Evolutionary conservation across 2,888 invertebrate species (phyloP), one percentile per base, ranked within the genome.

Genomic region (Mechanitis mazaeus): DNA sequence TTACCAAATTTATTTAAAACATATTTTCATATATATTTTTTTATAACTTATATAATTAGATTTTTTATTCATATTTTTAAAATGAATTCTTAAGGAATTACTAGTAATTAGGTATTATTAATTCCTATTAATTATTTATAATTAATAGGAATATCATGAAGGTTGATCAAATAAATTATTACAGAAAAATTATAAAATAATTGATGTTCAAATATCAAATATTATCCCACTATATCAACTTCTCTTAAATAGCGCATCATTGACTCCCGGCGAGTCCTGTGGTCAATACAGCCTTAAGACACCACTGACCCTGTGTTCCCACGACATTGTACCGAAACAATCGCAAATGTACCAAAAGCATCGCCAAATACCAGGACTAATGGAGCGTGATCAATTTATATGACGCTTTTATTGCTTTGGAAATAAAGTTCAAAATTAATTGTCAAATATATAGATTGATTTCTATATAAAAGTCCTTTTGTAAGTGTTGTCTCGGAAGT

Each of bases 211-310:
- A 42, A 9, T 79, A 82, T 80, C 83, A 83, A 81, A 65, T 75
- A 59, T 38, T 0, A 33, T 64, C 2, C 65, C 50, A 63, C 56
- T 60, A 66, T 45, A 63, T 60, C 58, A 58, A 38, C 20, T 20
- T 60, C 46, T 58, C 73, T 84, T 88, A 87, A 87, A 86, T 84
- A 84, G 80, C 77, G 70, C 75, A 73, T 83, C 83, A 87, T 88
- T 81, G 78, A 83, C 77, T 80, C 79, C 83, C 81, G 76, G 78
- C 83, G 81, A 79, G 77, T 75, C 69, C 42, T 9, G 79, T 75
- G 85, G 85, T 86, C 84, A 85, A 85, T 81, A 78, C 74, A 75
- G 74, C 76, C 77, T 76, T 78, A 74, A 75, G 75, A 70, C 67
- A 60, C 72, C 74, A 72, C 69, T 63, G 67, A 74, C 75, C 73